These are phyloP conservation scores for Recurvirostra avosetta DNA, from an alignment of 2,113 vertebrate species.

Conservation along the genomic window DNA sequence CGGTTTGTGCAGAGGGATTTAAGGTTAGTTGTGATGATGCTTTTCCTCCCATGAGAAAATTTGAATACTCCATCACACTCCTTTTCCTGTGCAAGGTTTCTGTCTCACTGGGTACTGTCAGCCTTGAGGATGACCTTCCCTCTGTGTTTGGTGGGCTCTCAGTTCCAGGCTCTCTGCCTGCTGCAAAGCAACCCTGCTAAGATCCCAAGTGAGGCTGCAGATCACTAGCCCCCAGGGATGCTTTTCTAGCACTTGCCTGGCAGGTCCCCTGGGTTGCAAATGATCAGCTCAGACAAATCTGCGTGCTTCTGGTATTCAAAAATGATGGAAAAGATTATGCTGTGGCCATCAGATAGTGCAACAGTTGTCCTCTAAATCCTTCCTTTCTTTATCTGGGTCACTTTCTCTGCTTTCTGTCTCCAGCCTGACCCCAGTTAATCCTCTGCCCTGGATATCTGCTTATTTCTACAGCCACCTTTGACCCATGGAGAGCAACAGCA, in stretches of 20 bases:
- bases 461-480: not conserved
- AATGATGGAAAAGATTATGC: not conserved
- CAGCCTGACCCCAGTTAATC: not conserved
- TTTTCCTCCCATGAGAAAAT: not conserved
- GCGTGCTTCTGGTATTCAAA: not conserved
- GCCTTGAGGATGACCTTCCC: not conserved
- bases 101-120: not conserved
- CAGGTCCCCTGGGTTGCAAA: not conserved
- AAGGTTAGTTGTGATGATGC: not conserved
- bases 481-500: not conserved
- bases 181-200: not conserved
- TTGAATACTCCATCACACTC: not conserved
- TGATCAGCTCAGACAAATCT: not conserved
- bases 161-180: not conserved
- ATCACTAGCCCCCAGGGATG: not conserved
- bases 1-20: not conserved
- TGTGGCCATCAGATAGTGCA: not conserved
- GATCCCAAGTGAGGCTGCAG: not conserved
- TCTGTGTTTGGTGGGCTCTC: not conserved
- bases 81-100: not conserved
- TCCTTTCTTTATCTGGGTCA: not conserved
- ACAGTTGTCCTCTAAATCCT: not conserved
- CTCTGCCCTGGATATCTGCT: not conserved
- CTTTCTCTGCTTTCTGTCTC: not conserved
- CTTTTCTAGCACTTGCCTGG: not conserved